These are phyloP conservation scores for Enchytraeus crypticus DNA, from an alignment of 2,888 invertebrate genomes.

Conservation along the genomic window DNA sequence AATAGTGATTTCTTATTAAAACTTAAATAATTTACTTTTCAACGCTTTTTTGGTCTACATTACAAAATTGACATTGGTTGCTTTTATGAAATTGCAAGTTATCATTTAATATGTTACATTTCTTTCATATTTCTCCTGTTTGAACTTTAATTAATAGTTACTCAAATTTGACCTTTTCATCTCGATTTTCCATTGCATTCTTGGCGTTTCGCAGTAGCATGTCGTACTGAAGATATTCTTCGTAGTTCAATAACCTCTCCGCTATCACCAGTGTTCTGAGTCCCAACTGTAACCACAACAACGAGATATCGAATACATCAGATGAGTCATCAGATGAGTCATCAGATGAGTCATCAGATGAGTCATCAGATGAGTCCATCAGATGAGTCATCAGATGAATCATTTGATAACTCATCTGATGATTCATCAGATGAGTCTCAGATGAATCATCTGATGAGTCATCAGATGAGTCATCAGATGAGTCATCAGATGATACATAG, in stretches of 20 bases:
- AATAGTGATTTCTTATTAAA: not conserved
- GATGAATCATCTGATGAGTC: too few relatives aligned
- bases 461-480: too few relatives aligned
- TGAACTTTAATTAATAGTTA: not conserved
- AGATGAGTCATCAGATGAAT: too few relatives aligned
- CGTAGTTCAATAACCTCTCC: slow-evolving; percentile 45
- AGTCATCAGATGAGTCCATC: too few relatives aligned
- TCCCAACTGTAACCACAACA: slow-evolving; percentile 52
- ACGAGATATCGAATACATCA: not conserved
- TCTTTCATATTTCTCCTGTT: not conserved
- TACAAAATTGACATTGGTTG: not conserved
- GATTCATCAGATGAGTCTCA: too few relatives aligned
- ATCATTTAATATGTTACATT: not conserved
- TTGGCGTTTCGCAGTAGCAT: slow-evolving; percentile 49
- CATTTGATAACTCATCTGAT: too few relatives aligned
- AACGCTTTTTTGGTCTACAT: not conserved
- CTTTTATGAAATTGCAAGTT: not conserved
- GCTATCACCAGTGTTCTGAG: slow-evolving; percentile 75
- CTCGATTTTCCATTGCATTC: slow-evolving; percentile 50
- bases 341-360: slow-evolving; percentile 25
- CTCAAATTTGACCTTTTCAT: slow-evolving; percentile 39
- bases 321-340: not conserved
- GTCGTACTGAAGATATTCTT: slow-evolving; percentile 58
- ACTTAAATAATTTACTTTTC: not conserved
- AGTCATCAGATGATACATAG: too few relatives aligned